Evolutionary conservation across 92 coral and sea anemone species (phyloP).

Genomic region (Umimayanthus kanabou): DNA sequence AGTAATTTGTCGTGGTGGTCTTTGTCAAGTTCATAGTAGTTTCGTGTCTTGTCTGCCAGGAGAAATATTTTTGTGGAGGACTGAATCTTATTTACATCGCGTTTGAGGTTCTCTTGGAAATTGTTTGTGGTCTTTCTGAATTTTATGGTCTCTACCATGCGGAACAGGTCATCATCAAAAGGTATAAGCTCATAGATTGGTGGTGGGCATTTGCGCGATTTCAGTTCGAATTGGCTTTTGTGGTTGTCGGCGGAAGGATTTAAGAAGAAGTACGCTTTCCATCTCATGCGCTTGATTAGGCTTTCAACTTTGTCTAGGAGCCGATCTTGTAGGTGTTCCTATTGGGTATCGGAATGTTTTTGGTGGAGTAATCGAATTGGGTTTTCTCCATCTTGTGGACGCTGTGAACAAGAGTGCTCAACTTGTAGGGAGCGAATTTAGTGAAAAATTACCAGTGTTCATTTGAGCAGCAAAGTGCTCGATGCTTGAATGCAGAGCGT

Average conservation of each 20-base stretch:
- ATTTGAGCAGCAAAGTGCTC: too few relatives aligned
- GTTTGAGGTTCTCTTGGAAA: neutral
- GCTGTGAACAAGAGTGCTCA: constrained; percentile 23
- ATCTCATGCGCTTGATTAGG: constrained; percentile 9
- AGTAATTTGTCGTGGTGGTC: neutral
- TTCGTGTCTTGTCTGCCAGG: neutral
- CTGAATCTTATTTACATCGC: neutral
- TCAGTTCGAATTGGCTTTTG: neutral
- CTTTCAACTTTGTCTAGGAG: constrained; percentile 11
- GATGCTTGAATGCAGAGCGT: too few relatives aligned
- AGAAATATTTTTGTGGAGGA: neutral
- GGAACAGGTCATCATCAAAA: constrained; percentile 5
- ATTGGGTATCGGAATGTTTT: constrained; percentile 1
- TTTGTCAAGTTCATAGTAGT: neutral
- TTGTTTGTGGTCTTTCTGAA: neutral
- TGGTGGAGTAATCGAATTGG: neutral
- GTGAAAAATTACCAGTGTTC: too few relatives aligned
- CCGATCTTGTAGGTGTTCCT: neutral
- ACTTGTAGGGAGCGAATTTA: neutral
- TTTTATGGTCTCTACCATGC: constrained; percentile 20
- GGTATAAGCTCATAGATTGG: neutral
- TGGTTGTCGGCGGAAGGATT: neutral
- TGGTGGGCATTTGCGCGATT: neutral
- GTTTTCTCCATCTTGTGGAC: constrained; percentile 18
- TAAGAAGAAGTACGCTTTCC: neutral